A percentile compares a stretch with the other conserved stretches of the same genome.
These are phyloP conservation scores for Anguilla rostrata DNA, from an alignment of 2,113 vertebrate species.

Conservation along the genomic window DNA sequence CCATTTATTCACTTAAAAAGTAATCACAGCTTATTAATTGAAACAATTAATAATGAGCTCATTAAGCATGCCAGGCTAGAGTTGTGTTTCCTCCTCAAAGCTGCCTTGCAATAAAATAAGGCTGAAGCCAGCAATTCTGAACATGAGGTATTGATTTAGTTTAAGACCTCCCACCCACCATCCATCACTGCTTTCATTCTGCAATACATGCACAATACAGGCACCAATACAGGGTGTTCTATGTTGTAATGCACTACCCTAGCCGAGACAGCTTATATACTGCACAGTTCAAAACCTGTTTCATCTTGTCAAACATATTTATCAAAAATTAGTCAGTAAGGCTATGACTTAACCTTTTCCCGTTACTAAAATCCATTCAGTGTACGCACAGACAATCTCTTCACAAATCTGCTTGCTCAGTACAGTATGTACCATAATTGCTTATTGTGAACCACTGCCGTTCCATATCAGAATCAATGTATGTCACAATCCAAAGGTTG, in stretches of 20 bases:
- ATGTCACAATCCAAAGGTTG: background rate
- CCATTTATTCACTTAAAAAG: background rate
- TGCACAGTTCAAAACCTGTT: background rate
- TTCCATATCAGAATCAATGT: background rate
- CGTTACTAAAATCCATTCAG: background rate
- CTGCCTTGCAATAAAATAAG: background rate
- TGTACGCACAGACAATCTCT: background rate
- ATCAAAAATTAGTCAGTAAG: background rate
- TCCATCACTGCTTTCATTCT: conserved; percentile 7
- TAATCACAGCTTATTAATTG: background rate
- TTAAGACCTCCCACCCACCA: conserved; percentile 5
- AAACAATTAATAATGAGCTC: background rate
- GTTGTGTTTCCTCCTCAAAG: background rate
- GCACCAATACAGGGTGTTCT: background rate
- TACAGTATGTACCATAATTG: too few species aligned
- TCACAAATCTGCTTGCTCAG: background rate
- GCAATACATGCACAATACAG: background rate
- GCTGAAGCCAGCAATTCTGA: background rate
- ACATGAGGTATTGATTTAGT: conserved; percentile 7
- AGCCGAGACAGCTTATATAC: background rate
- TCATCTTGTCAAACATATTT: background rate
- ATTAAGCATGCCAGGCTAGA: background rate
- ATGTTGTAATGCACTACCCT: background rate
- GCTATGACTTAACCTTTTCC: background rate
- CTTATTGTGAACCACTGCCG: background rate